Percentiles rank a stretch among this genome's conserved stretches.
These are phyloP conservation scores for Acromyrmex heyeri DNA, from an alignment of 1,140 invertebrate genomes.

Conservation along the genomic window DNA sequence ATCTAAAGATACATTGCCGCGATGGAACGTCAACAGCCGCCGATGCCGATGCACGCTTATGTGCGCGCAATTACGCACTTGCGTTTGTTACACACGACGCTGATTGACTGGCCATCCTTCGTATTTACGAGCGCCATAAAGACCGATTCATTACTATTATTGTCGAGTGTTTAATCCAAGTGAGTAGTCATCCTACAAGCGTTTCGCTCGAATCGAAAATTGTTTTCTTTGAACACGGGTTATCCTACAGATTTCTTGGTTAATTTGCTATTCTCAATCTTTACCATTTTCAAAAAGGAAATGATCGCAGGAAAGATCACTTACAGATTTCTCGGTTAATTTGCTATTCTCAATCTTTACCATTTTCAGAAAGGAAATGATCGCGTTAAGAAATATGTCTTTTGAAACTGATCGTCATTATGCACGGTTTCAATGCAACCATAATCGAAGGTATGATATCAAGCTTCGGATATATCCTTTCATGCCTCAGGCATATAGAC, in stretches of 20 bases:
- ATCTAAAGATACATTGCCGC: constrained; percentile 29
- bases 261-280: not conserved
- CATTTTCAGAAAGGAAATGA: not conserved
- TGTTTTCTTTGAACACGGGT: not conserved
- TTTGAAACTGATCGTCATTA: constrained; percentile 18
- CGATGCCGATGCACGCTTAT: not conserved
- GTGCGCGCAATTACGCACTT: not conserved
- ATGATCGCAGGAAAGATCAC: not conserved
- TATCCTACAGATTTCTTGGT: not conserved
- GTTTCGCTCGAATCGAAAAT: constrained; percentile 6
- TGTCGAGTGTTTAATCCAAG: constrained; percentile 10
- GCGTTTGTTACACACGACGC: not conserved
- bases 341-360: not conserved
- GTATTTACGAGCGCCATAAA: constrained; percentile 38
- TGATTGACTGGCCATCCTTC: constrained; percentile 32
- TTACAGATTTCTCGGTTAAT: constrained; percentile 8
- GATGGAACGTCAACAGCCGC: not conserved
- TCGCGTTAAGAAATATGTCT: not conserved
- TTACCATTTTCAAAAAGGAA: not conserved
- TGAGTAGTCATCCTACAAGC: not conserved
- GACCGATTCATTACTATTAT: constrained; percentile 24
- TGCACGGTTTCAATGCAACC: not conserved
- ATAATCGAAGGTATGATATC: not conserved
- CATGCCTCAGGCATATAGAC: not conserved
- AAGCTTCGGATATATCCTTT: not conserved